These are phyloP conservation scores for Glossophaga mutica DNA, from an alignment of 2,797 vertebrate genomes.

Conservation along the genomic window DNA sequence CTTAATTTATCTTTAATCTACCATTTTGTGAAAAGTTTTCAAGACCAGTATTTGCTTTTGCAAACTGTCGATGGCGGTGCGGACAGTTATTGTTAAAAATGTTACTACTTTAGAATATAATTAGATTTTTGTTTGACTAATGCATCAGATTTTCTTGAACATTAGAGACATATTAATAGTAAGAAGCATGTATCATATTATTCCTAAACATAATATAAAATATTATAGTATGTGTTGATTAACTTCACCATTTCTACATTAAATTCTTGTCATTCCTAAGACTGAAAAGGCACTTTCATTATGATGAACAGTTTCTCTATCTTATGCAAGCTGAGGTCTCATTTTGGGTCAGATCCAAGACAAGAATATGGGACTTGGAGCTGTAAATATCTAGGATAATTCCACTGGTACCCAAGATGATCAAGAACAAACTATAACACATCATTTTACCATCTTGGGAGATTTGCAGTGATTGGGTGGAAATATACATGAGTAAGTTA, in stretches of 20 bases:
- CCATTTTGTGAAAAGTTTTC: not conserved
- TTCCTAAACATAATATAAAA: not conserved
- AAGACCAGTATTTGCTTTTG: not conserved
- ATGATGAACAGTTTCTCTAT: not conserved
- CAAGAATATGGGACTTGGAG: not conserved
- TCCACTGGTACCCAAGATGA: not conserved
- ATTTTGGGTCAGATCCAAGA: not conserved
- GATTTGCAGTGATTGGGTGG: not conserved
- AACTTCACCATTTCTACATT: not conserved
- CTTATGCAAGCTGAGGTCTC: not conserved
- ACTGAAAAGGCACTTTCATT: not conserved
- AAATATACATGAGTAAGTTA: not conserved
- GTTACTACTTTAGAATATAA: not conserved
- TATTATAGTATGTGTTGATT: not conserved
- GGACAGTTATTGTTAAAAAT: slow-evolving; percentile 9
- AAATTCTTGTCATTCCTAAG: not conserved
- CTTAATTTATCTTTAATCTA: not conserved
- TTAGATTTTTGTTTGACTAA: slow-evolving; percentile 31
- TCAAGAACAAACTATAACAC: not conserved
- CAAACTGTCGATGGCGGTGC: not conserved
- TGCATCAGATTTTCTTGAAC: slow-evolving; percentile 1
- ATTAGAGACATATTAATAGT: not conserved
- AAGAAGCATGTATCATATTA: not conserved
- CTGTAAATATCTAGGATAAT: not conserved
- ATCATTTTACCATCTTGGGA: not conserved